These are phyloP conservation scores for Antedon bifida DNA, from an alignment of 35 echinoderm and acorn worm genomes.

Conservation along the genomic window DNA sequence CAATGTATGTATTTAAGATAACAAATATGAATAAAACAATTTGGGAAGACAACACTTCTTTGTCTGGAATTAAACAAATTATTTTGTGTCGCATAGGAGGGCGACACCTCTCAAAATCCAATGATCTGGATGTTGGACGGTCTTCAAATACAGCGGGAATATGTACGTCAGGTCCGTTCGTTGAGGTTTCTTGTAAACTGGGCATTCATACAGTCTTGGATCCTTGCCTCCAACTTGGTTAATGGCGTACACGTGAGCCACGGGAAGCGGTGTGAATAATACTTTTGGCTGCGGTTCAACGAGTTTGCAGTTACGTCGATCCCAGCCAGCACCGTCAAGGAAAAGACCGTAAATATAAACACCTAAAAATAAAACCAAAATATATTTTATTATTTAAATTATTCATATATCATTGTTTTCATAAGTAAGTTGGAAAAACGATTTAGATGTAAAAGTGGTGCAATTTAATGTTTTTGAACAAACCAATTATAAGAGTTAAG, in stretches of 20 bases:
- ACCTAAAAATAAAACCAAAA: conserved; percentile 28
- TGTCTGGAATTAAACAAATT: background rate
- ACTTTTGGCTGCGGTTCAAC: conserved; percentile 87
- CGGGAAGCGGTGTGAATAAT: conserved; percentile 83
- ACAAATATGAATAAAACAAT: background rate
- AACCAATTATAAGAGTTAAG: too few relatives aligned
- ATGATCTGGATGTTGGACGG: conserved; percentile 91
- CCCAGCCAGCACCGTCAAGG: conserved; percentile 96
- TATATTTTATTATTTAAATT: background rate
- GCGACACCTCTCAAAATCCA: conserved; percentile 97
- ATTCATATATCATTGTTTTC: too few relatives aligned
- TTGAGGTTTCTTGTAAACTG: conserved; percentile 85
- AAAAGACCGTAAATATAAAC: conserved; percentile 90
- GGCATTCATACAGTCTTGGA: conserved; percentile 87
- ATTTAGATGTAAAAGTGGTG: too few relatives aligned
- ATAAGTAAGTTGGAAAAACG: too few relatives aligned
- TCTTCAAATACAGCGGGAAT: conserved; percentile 88
- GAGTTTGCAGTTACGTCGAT: conserved; percentile 91
- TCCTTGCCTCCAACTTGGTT: conserved; percentile 64
- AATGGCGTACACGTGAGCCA: conserved; percentile 91
- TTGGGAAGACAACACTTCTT: too few relatives aligned
- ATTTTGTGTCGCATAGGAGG: conserved; percentile 89
- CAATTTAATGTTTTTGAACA: too few relatives aligned
- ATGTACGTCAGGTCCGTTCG: conserved; percentile 95
- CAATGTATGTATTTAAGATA: background rate